phyloP scores from a whole-genome alignment of 2,113 vertebrate genomes.

The Candoia aspera region DNA sequence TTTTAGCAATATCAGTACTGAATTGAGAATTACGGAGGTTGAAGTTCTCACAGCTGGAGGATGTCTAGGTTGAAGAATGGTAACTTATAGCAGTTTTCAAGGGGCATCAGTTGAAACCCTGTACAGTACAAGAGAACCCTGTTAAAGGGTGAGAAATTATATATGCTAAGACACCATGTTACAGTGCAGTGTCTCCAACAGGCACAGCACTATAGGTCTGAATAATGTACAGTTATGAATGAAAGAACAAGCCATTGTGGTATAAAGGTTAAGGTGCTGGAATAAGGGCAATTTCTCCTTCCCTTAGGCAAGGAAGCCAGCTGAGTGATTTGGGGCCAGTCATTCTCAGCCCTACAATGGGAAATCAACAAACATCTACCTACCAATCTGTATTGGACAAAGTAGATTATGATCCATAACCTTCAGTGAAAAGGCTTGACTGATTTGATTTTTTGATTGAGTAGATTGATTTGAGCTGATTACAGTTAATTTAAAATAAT shows the following conservation, averaged over 20 bases:
- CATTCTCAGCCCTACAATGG: neutral
- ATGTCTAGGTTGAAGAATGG: too few species aligned
- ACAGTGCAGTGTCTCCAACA: neutral
- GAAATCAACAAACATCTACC: neutral
- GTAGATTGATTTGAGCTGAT: too few species aligned
- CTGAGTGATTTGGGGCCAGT: neutral
- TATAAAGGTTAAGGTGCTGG: neutral
- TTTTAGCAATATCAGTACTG: neutral
- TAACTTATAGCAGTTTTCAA: too few species aligned
- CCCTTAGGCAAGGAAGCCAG: neutral
- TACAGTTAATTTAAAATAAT: too few species aligned
- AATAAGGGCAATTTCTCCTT: neutral
- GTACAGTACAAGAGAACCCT: too few species aligned
- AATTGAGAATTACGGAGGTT: neutral
- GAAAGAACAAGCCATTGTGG: neutral
- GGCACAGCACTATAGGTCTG: neutral
- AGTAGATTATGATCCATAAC: neutral
- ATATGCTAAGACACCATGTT: too few species aligned
- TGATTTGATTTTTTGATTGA: too few species aligned
- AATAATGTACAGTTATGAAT: neutral
- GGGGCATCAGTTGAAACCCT: too few species aligned
- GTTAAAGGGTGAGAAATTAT: too few species aligned
- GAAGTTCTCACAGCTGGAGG: too few species aligned
- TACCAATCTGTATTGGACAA: neutral
- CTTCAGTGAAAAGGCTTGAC: too few species aligned